These are phyloP conservation scores for Spialia ferax DNA, from an alignment of 2,888 invertebrate genomes.

Conservation along the genomic window DNA sequence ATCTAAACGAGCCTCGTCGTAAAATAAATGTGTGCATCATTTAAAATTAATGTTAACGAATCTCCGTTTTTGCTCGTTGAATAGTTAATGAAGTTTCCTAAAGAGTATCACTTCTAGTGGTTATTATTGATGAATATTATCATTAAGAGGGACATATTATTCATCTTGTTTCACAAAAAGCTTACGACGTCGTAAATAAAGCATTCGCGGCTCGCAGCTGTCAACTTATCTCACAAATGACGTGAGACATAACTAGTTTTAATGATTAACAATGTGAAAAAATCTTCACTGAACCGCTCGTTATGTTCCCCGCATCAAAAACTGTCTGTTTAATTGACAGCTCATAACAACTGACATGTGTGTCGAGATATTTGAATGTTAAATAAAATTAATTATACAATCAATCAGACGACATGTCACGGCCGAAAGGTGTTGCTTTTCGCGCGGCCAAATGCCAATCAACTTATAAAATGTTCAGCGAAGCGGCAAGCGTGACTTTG, in stretches of 20 bases:
- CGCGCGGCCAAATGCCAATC: conserved; percentile 82
- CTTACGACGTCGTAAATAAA: conserved; percentile 52
- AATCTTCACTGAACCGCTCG: conserved; percentile 61
- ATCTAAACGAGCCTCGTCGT: background rate
- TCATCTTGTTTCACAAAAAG: conserved; percentile 34
- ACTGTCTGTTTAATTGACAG: conserved; percentile 84
- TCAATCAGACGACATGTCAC: conserved; percentile 81
- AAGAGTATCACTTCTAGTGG: conserved; percentile 38
- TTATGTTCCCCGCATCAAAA: conserved; percentile 78
- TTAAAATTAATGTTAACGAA: background rate
- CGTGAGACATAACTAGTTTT: conserved; percentile 63
- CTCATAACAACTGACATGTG: conserved; percentile 69
- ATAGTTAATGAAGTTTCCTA: conserved; percentile 23
- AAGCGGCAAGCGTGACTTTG: conserved; percentile 55
- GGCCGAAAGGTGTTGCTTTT: conserved; percentile 83
- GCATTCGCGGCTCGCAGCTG: conserved; percentile 66
- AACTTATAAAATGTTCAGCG: conserved; percentile 77
- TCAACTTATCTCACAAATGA: conserved; percentile 65
- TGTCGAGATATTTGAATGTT: conserved; percentile 74
- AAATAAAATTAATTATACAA: conserved; percentile 85
- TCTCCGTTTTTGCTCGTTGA: conserved; percentile 5
- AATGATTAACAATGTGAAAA: conserved; percentile 65
- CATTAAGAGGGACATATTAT: conserved; percentile 24
- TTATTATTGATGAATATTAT: conserved; percentile 39
- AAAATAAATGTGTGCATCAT: background rate